Conservation (phyloP, 2,888 invertebrate genomes). For the Cantharis flavilabris region DNA sequence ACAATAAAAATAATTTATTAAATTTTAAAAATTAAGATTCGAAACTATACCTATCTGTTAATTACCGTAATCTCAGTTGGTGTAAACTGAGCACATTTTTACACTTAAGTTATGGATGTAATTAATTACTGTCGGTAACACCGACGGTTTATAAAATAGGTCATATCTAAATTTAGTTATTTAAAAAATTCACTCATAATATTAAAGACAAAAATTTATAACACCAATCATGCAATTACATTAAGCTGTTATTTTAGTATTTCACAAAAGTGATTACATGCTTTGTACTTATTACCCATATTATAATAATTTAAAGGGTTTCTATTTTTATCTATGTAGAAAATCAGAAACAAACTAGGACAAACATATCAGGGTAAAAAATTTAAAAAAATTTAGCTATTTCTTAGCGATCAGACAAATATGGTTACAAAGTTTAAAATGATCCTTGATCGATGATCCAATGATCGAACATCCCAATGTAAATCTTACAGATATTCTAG, state of each 20-base stretch:
- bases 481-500: too few species aligned
- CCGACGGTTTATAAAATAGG: background rate
- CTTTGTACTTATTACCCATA: background rate
- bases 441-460: too few species aligned
- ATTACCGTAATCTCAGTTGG: too few species aligned
- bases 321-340: background rate
- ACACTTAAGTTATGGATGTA: background rate
- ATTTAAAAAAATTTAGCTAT: too few species aligned
- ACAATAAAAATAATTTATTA: too few species aligned
- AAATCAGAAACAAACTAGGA: background rate
- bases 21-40: background rate
- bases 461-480: too few species aligned
- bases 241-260: background rate
- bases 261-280: background rate
- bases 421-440: too few species aligned
- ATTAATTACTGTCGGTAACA: background rate
- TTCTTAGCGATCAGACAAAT: too few species aligned
- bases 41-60: background rate
- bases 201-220: background rate
- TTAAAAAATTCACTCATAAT: background rate
- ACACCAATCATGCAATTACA: background rate
- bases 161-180: background rate
- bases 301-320: background rate
- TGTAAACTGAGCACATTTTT: background rate
- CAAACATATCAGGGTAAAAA: background rate